Conservation (phyloP, 2,888 invertebrate genomes). For the Hypselothyrea guttata region DNA sequence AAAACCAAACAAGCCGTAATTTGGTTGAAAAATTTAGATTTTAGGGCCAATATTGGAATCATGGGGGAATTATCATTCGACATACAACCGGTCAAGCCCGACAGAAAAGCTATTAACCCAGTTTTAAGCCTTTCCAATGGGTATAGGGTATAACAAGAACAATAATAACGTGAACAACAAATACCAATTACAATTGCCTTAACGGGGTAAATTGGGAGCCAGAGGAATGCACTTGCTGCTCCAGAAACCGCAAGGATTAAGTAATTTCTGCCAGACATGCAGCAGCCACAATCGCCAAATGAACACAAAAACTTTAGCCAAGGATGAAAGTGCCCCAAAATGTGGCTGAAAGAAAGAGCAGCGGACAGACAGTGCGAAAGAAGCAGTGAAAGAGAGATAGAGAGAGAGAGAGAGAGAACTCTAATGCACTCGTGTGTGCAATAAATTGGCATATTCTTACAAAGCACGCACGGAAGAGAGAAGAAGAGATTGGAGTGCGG, state of each 20-base stretch:
- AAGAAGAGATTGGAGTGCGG: slow-evolving; percentile 1
- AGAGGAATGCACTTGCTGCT: slow-evolving; percentile 39
- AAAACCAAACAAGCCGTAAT: no score
- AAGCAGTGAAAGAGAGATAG: slow-evolving; percentile 1
- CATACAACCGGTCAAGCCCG: no score
- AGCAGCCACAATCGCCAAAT: slow-evolving; percentile 78
- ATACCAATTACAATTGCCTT: slow-evolving; percentile 75
- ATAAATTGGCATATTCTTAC: slow-evolving; percentile 78
- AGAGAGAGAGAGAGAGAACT: slow-evolving; percentile 48
- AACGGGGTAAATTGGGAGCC: slow-evolving; percentile 34
- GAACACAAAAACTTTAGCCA: slow-evolving; percentile 73
- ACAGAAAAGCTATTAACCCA: no score
- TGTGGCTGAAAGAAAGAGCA: not conserved
- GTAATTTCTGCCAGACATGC: slow-evolving; percentile 78
- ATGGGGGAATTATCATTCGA: no score
- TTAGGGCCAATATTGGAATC: no score
- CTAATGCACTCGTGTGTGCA: slow-evolving; percentile 79
- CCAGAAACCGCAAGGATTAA: slow-evolving; percentile 74
- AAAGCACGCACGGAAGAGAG: slow-evolving; percentile 26
- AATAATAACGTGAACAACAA: slow-evolving; percentile 53
- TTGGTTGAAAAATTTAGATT: no score
- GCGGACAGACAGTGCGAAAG: no score
- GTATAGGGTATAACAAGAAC: no score
- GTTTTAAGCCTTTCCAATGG: no score
- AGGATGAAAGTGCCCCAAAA: not conserved